Base-by-base conservation (phyloP, 2,113 vertebrate species). In the Nothoprocta pentlandii region DNA sequence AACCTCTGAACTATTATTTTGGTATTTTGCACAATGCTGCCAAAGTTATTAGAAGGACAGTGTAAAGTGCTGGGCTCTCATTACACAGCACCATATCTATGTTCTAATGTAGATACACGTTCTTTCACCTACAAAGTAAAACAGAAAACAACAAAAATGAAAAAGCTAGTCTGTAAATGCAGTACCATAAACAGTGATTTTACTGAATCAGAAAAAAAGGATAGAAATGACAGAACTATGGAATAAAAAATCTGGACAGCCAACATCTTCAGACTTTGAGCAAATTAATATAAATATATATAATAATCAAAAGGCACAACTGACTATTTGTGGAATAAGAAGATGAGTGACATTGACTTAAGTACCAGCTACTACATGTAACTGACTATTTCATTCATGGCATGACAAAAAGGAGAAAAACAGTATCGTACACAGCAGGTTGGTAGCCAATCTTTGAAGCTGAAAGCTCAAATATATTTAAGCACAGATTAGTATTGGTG, bases 111-210 rank as follows among this genome's bases (percentile, higher is more conserved):
- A 49, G 47, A 22, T 49, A 49, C 49, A 22, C 12, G 49, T 22
- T 76, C 39, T 73, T 90, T 74, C 54, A 66, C 69, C 44, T 88
- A 93, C 86, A n/a, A 76, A 88, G 28, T 71, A 32, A 44, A 94
- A 68, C 15, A 85, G 61, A 89, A 89, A 34, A 39, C 30, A 95
- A 80, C 54, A 75, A 69, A 92, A 68, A 9, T 26, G 36, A 80
- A 91, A 85, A 68, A 75, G 2, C 16, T 36, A 67, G 12, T 53
- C 41, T 46, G 14, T 63, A 70, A 91, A 81, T 58, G 16, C 13
- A 79, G 17, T 19, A 86, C 11, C 53, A 94, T 62, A 56, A 90
- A 39, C 3, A 89, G 16, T 1, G 86, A 61, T 61, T 93, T 87
- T 47, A 78, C 13, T 42, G 28, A 87, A 73, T 71, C 8, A 12